Evolutionary conservation across 2,888 invertebrate genomes (phyloP).

Genomic region (Ephialtes manifestator): DNA sequence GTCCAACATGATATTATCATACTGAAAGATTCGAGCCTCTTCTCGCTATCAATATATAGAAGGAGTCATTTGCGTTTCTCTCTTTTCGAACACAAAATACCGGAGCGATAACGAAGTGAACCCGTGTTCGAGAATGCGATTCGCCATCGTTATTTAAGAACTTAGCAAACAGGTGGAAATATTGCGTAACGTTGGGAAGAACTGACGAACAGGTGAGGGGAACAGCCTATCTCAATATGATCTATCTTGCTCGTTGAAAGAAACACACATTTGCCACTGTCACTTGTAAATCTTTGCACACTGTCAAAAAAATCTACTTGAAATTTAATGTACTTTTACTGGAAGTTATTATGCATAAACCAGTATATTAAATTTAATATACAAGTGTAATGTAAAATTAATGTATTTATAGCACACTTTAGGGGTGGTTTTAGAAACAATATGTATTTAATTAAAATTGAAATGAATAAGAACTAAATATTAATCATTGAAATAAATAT

Average conservation of each 20-base stretch:
- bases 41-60: constrained; percentile 77
- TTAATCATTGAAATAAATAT: too few relatives aligned
- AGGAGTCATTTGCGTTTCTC: constrained; percentile 73
- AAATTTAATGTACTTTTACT: too few relatives aligned
- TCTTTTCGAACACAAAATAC: constrained; percentile 33
- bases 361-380: too few relatives aligned
- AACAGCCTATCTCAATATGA: constrained; percentile 23
- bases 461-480: too few relatives aligned
- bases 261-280: too few relatives aligned
- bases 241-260: not conserved
- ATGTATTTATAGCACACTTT: not conserved
- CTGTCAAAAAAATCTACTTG: too few relatives aligned
- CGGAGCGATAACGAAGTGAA: constrained; percentile 26
- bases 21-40: constrained; percentile 76
- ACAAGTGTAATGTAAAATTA: too few relatives aligned
- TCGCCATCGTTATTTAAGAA: constrained; percentile 13
- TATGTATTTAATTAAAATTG: too few relatives aligned
- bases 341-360: too few relatives aligned
- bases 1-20: constrained; percentile 81
- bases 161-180: constrained; percentile 42
- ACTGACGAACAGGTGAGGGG: not conserved
- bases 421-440: not conserved
- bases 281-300: too few relatives aligned
- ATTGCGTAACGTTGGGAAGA: constrained; percentile 35
- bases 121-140: constrained; percentile 27